Evolutionary conservation across 2,888 invertebrate species (phyloP), one percentile per base, ranked within the genome.

Genomic region (Megamerina dolium): DNA sequence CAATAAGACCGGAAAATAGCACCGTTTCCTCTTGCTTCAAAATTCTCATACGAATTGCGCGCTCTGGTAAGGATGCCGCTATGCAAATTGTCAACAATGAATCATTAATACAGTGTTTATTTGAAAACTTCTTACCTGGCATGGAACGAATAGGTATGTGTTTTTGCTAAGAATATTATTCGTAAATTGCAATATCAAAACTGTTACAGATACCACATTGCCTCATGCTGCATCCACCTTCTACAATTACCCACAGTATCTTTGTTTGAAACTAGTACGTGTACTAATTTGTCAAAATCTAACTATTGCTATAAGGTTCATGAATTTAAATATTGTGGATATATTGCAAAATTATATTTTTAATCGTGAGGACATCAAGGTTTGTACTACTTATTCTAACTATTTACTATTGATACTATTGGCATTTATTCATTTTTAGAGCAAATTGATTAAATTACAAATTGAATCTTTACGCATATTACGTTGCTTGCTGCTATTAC

Each of bases 1-100:
- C 75, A 32, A 70, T 87, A 16, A 78, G 76, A 56, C 88, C 88
- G 0, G 76, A 81, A 45, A 80, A 84, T 23, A 79, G 81, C 57
- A 83, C 84, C 46, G 80, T 89, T 1, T 77, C 82, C 13, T 82
- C 83, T 51, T 81, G 83, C 38, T 63, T 94, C 37, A 86, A 89
- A 69, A 81, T 93, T 51, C 73, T 95, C 35, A 85, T 80, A 38
- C 79, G 91, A 50, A 68, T 94, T 29, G 79, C 82, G 1, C 79
- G 91, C 59, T 87, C 91, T 66, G 90, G 88, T 8, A 70, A 77
- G 30, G 78, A 82, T 50, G 75, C 80, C 40, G 79, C 85, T 1
- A 68, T 75, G 29, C 77, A 75, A 61, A 77, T 92, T 42, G 72
- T 80, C 12, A 73, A 77, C 34, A 78, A 77, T 52, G 79, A 80